Conservation (phyloP, 1,140 invertebrate genomes). For the Cotesia vestalis region DNA sequence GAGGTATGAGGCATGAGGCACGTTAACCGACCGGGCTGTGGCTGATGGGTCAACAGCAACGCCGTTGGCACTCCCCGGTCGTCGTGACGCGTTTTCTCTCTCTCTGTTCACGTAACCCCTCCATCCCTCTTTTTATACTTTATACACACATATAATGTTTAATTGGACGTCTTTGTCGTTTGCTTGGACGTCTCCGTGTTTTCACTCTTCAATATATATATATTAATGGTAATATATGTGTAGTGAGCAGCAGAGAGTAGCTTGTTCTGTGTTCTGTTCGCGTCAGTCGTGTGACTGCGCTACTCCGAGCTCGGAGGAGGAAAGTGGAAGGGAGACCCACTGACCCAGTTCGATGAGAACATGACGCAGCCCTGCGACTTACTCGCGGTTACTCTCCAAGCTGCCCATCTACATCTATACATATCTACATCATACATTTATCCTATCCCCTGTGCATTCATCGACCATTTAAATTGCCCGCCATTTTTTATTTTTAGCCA, state of each 20-base stretch:
- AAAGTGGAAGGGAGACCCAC: slow-evolving; percentile 62
- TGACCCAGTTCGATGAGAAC: slow-evolving; percentile 65
- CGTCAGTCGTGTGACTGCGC: slow-evolving; percentile 35
- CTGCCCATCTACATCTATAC: slow-evolving; percentile 7
- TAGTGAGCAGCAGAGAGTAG: too few relatives aligned
- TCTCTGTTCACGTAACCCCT: slow-evolving; percentile 17
- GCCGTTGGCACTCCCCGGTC: slow-evolving; percentile 62
- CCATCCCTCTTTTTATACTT: slow-evolving; percentile 14
- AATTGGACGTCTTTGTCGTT: slow-evolving; percentile 2
- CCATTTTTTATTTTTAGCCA: too few relatives aligned
- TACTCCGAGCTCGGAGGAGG: background rate
- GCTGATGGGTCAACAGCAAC: slow-evolving; percentile 63
- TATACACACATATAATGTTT: background rate
- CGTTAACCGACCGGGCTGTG: slow-evolving; percentile 44
- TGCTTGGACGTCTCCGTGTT: background rate
- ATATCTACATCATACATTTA: slow-evolving; percentile 20
- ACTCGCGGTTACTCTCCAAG: slow-evolving; percentile 46
- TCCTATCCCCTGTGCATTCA: slow-evolving; percentile 4
- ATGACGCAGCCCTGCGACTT: slow-evolving; percentile 64
- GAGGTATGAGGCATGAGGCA: slow-evolving; percentile 17
- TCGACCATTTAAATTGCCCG: slow-evolving; percentile 3
- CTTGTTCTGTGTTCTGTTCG: slow-evolving; percentile 29
- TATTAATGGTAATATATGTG: too few relatives aligned
- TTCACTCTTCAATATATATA: slow-evolving; percentile 8
- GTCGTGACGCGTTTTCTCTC: slow-evolving; percentile 26